Base-by-base conservation (phyloP, 2,888 invertebrate species). In the Aethes cnicana region DNA sequence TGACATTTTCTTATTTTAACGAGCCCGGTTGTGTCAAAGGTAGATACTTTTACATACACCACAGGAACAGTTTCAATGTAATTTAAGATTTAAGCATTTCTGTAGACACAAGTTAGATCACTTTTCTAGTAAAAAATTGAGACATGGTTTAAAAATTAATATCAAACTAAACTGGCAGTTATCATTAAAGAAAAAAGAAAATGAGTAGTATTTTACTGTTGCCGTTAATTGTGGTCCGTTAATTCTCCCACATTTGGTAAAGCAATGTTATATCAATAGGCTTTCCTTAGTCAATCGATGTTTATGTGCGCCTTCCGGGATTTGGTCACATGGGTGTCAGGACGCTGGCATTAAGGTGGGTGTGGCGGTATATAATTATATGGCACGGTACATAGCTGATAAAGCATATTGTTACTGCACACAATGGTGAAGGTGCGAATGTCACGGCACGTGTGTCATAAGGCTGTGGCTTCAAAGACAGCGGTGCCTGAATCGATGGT, bases 401-500 rank as follows among this genome's bases (percentile, higher is more conserved):
- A 52, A 52, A 46, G 37, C 52, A 52, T 52, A 52, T 52, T 52
- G 52, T 52, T 52, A 43, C 32, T 32, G 28, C 47, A 46, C 47
- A 61, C 56, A 56, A 56, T 55, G 49, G 54, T 53, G 47, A 50
- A 61, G 59, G 54, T 59, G 57, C 54, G 54, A 59, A 58, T 55
- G 54, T 60, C 56, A 47, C 49, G 47, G 48, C 53, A 56, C 54
- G 53, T 57, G 57, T 58, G 53, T 30, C 35, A 37, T 53, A 42
- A 49, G 47, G 47, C 42, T 12, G 37, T 14, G 21, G 39, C 30
- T 17, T 26, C 11, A 12, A 14, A 16, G n/a, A 9, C 21, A 41
- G 44, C 44, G 36, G 30, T 21, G 35, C 28, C 26, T 12, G 12
- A 12, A 18, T 12, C 9, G 26, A 42, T 2, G n/a, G n/a, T n/a